Base-by-base conservation (phyloP, 1,140 invertebrate species). In the Drosophila paulistorum region DNA sequence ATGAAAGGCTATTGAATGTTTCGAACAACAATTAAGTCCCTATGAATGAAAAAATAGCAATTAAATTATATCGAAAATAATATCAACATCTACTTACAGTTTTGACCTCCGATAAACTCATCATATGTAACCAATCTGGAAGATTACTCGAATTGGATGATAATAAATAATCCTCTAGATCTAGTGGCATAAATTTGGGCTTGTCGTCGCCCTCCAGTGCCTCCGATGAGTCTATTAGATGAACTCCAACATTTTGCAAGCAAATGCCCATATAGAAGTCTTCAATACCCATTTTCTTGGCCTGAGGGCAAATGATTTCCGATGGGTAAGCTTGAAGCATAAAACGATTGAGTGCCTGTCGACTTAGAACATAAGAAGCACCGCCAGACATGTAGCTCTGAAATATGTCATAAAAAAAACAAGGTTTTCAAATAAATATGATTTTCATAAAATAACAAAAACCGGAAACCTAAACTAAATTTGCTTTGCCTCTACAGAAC, bases 211-310 rank as follows among this genome's bases (percentile, higher is more conserved):
- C 33, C 45, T 58, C 39, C 33, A 82, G n/a, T 4, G 76, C 55
- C 1, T 81, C 64, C 1, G 60, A 26, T 0, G 79, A 82, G 45
- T 83, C 83, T 5, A 87, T 66, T 3, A 87, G 68, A 23, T 94
- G 94, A 0, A 99, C 98, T 1, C 96, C 96, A n/a, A 99, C 94
- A 57, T 95, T 96, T 83, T 97, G 95, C 73, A 99, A 92, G 91
- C 98, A 99, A 91, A 96, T 97, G 74, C 98, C 98, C 94, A 99
- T 97, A 92, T 98, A 97, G 0, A 97, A 97, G 91, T 99, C 98
- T 91, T 99, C 98, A 0, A 97, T 95, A 10, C 96, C 97, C 51
- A 94, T 95, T 75, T 95, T 94, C 78, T 94, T 62, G 93, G 81
- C 83, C 26, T 73, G 93, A 3, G 82, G 93, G 91, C 97, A 98